Conservation (phyloP, 2,888 invertebrate species). For the Trissonchulus sp. region DNA sequence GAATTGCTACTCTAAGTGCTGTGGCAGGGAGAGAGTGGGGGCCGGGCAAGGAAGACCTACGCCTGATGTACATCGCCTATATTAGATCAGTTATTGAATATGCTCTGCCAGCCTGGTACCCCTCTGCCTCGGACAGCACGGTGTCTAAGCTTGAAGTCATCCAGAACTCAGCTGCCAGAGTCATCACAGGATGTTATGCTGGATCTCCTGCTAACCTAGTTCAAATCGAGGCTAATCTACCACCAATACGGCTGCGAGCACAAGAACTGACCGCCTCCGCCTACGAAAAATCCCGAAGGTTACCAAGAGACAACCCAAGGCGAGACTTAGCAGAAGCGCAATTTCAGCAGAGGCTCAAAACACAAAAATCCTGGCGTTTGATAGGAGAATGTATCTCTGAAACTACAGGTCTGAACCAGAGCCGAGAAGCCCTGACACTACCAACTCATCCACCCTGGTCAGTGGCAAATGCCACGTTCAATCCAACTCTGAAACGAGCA, state of each 20-base stretch:
- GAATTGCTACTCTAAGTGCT: neutral
- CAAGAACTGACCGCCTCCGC: neutral
- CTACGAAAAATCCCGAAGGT: neutral
- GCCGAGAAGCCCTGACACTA: neutral
- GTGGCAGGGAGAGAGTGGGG: neutral
- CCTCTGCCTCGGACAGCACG: neutral
- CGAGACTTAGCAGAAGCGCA: neutral
- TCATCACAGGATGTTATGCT: neutral
- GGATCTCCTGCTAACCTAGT: neutral
- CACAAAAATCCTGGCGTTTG: slow-evolving; percentile 1
- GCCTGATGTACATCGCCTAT: neutral
- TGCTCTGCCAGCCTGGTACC: neutral
- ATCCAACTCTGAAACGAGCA: neutral
- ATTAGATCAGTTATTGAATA: neutral
- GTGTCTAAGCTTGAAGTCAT: neutral
- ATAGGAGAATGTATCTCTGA: neutral
- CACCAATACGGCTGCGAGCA: neutral
- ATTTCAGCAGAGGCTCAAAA: neutral
- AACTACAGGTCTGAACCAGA: neutral
- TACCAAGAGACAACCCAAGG: neutral
- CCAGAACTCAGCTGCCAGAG: neutral
- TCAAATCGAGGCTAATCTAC: neutral
- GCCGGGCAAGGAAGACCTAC: neutral
- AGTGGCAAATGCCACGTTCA: neutral
- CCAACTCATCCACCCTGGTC: neutral